Evolutionary conservation across 1,140 invertebrate genomes (phyloP).

Genomic region (Ooceraea biroi): DNA sequence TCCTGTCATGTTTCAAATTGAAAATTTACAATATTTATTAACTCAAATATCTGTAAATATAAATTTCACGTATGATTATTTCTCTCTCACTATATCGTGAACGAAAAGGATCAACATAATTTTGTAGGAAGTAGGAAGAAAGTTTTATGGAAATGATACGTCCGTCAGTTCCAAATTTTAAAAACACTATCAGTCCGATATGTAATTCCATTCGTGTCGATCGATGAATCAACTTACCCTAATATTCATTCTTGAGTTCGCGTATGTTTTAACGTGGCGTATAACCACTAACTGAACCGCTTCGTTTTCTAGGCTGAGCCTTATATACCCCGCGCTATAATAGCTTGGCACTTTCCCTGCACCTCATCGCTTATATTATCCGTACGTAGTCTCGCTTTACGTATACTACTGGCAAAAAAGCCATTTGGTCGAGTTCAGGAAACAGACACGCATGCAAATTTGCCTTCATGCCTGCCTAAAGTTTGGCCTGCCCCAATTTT

Average conservation of each 20-base stretch:
- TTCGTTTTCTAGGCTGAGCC: slow-evolving; percentile 82
- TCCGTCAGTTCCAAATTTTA: background rate
- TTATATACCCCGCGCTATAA: slow-evolving; percentile 85
- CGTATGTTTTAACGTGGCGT: slow-evolving; percentile 82
- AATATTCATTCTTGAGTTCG: slow-evolving; percentile 82
- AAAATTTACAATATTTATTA: no score
- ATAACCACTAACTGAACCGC: slow-evolving; percentile 85
- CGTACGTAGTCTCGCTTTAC: slow-evolving; percentile 64
- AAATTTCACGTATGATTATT: no score
- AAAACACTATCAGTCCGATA: no score
- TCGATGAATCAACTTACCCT: slow-evolving; percentile 77
- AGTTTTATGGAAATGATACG: background rate
- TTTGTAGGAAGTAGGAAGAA: background rate
- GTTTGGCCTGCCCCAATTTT: background rate
- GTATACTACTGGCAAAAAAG: slow-evolving; percentile 67
- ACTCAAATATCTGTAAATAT: no score
- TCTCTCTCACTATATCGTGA: background rate
- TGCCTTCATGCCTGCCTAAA: slow-evolving; percentile 5
- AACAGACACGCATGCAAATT: slow-evolving; percentile 24
- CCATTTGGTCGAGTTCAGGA: slow-evolving; percentile 56
- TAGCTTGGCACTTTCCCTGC: slow-evolving; percentile 85
- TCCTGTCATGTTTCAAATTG: no score
- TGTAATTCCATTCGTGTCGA: background rate
- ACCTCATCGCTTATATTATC: slow-evolving; percentile 80
- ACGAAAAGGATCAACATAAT: background rate